Conservation (phyloP, 2,113 vertebrate genomes). For the Eptesicus fuscus region DNA sequence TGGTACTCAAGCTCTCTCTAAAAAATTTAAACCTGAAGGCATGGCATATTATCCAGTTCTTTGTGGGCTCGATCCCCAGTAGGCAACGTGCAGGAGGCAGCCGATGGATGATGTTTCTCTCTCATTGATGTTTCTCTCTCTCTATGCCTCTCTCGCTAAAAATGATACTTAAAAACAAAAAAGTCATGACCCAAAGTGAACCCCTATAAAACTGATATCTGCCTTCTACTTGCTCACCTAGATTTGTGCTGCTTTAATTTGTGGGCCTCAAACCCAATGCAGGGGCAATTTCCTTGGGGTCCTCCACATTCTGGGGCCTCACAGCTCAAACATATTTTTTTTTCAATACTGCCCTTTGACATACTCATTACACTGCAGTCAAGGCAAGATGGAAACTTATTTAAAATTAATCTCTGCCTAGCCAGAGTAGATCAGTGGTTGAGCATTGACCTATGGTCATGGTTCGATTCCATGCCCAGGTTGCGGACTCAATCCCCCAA, state of each 20-base stretch:
- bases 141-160: neutral
- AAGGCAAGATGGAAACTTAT: neutral
- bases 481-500: too few relatives aligned
- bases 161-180: neutral
- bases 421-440: too few relatives aligned
- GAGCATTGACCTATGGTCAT: too few relatives aligned
- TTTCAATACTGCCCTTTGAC: fast-evolving
- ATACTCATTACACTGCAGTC: neutral
- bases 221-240: neutral
- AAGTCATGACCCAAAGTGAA: neutral
- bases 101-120: too few relatives aligned
- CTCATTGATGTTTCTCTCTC: too few relatives aligned
- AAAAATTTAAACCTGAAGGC: neutral
- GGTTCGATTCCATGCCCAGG: too few relatives aligned
- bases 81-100: too few relatives aligned
- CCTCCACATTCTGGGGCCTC: neutral
- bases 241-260: neutral
- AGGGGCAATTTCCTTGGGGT: neutral
- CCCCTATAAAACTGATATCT: neutral
- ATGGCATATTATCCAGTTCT: neutral
- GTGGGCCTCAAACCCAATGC: neutral
- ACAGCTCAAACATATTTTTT: neutral
- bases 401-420: neutral
- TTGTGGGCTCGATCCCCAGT: too few relatives aligned
- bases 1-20: neutral